Base-by-base conservation (phyloP, 2,888 invertebrate species). In the Caenorhabditis parvicauda region DNA sequence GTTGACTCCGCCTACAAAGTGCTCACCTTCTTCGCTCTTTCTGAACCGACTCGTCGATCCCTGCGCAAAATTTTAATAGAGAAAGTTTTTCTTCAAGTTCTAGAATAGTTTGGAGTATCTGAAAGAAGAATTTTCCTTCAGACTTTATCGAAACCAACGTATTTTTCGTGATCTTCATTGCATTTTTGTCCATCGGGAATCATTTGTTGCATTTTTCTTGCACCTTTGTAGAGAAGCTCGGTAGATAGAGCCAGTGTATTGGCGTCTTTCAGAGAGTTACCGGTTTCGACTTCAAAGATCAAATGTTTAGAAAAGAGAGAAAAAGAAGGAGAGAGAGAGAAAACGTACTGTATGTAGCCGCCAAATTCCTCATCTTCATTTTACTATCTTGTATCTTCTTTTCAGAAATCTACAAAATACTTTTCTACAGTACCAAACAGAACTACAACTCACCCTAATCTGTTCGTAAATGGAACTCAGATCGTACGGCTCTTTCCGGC, bases 401-500 rank as follows among this genome's bases (percentile, higher is more conserved):
- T 44, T 42, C 22, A 3, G 56, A 57, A 17, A 61, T 50, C 56
- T 60, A 44, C 24, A 54, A 43, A 37, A 22, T 3, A 6, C 14
- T 6, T 9, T 27, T 19, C 2, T 25, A 17, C 3, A 3, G 3
- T 5, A 17, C 12, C 25, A 44, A n/a, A 17, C 12, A 19, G 19
- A 24, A 44, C n/a, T 17, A 28, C 14, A 49, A 54, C 44, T 32
- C 29, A 60, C 60, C 24, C 57, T 41, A 39, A 61, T 57, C 42
- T 61, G 57, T 24, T 53, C 46, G 24, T 51, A 54, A 56, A 61
- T 54, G 6, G 46, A 46, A 2, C 25, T 29, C 41, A 54, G 42
- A 46, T 61, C 57, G 29, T 61, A 61, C 14, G 61, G 61, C 38
- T 61, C 61, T 19, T 54, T 54, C 9, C 19, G 43, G 22, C 54